Evolutionary conservation across 2,797 vertebrate genomes (phyloP), one percentile per base, ranked within the genome.

Genomic region (Siniperca undulata): DNA sequence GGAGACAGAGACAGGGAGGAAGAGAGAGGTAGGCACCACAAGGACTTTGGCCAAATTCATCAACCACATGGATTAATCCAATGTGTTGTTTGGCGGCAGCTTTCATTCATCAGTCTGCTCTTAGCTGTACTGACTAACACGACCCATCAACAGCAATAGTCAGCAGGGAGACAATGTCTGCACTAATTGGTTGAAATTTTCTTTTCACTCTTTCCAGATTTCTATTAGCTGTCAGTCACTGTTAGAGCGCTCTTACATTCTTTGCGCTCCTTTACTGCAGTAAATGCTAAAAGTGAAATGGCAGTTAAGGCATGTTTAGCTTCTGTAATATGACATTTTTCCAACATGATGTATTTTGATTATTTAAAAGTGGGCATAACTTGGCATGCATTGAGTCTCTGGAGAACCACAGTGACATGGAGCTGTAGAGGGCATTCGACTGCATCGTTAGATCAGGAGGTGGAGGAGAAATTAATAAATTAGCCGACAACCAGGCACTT

Each of bases 41-140:
- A 85, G 74, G 62, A 81, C 75, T 79, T 69, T 30, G 52, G 85
- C 77, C 77, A 83, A 79, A 89, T 88, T 87, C 70, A 89, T 90
- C 85, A 91, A 80, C 83, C 88, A 58, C 79, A 77, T 77, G 72
- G 73, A 70, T 79, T 71, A 75, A 86, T 82, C 58, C 78, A 78
- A 42, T 80, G 67, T 80, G 80, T 86, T 79, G 81, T 78, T 87
- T 88, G 89, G 84, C 75, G 19, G 67, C 68, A 59, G 75, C 68
- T 59, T 89, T 81, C 74, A 52, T 83, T 80, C 84, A 78, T 79
- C 78, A 38, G 65, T 52, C 70, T 60, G 72, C 77, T 79, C 62
- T 72, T 61, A 42, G 77, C 65, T 19, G 64, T 0, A 40, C 74
- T 65, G 65, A 82, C 83, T 48, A 78, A 80, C 70, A 58, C 48